Conservation (phyloP, 2,113 vertebrate genomes). For the Nycticebus coucang region DNA sequence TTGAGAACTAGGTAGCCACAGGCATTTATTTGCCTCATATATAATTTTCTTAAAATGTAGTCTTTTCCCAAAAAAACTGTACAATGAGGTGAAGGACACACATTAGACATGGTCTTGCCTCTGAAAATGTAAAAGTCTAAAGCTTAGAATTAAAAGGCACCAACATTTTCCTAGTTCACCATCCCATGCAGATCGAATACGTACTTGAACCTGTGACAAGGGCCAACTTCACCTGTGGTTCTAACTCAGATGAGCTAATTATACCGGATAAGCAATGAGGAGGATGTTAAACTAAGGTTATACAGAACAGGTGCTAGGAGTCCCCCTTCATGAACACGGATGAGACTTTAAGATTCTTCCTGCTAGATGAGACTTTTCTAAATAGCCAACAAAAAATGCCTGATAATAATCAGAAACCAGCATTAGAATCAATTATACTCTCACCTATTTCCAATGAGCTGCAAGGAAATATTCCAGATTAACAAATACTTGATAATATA, state of each 20-base stretch:
- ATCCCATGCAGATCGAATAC: rapidly evolving
- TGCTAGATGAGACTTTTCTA: neutral
- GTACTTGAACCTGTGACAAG: too few relatives aligned
- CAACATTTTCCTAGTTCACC: neutral
- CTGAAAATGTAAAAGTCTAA: neutral
- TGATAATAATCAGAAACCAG: neutral
- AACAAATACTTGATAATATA: rapidly evolving
- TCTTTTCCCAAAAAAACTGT: neutral
- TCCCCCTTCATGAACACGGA: neutral
- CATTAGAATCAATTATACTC: neutral
- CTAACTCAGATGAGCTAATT: neutral
- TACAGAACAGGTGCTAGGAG: neutral
- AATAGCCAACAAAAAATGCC: neutral
- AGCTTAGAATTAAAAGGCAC: neutral
- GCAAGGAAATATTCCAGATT: neutral
- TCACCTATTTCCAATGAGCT: neutral
- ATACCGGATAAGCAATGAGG: neutral
- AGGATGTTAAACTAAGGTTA: neutral
- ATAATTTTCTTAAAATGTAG: neutral
- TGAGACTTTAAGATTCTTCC: neutral
- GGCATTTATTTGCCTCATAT: neutral
- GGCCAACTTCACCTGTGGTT: neutral
- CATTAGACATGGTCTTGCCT: neutral
- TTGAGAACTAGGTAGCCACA: rapidly evolving
- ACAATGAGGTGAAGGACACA: neutral